These are phyloP conservation scores for Catamblyrhynchus diadema DNA, from an alignment of 2,797 vertebrate genomes.

Conservation along the genomic window DNA sequence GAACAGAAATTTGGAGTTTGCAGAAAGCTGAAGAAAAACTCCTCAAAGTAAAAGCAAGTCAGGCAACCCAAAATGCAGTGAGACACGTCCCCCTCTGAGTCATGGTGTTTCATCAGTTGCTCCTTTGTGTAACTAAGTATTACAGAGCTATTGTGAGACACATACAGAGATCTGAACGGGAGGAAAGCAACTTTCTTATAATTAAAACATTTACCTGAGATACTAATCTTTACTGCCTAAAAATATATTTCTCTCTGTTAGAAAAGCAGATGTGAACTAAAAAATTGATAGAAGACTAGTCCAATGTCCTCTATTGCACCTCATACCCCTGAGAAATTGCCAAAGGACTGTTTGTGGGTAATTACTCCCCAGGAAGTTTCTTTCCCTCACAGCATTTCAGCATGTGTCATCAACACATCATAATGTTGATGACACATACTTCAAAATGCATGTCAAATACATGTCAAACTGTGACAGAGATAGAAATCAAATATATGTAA, in stretches of 20 bases:
- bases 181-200: background rate
- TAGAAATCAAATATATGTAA: background rate
- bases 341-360: background rate
- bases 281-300: background rate
- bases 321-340: background rate
- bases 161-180: accelerated
- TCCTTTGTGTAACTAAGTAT: background rate
- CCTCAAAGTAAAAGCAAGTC: background rate
- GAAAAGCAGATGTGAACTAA: background rate
- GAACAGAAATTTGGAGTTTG: background rate
- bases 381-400: background rate
- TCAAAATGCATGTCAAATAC: background rate
- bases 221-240: background rate
- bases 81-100: background rate
- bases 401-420: background rate
- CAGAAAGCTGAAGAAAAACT: background rate
- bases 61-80: background rate
- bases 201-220: background rate
- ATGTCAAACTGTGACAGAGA: background rate
- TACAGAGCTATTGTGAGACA: background rate
- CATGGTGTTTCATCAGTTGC: background rate
- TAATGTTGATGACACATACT: background rate
- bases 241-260: background rate
- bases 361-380: background rate
- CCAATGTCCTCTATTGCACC: background rate